Conservation (phyloP, 1,140 invertebrate species). For the Asbolus verrucosus region DNA sequence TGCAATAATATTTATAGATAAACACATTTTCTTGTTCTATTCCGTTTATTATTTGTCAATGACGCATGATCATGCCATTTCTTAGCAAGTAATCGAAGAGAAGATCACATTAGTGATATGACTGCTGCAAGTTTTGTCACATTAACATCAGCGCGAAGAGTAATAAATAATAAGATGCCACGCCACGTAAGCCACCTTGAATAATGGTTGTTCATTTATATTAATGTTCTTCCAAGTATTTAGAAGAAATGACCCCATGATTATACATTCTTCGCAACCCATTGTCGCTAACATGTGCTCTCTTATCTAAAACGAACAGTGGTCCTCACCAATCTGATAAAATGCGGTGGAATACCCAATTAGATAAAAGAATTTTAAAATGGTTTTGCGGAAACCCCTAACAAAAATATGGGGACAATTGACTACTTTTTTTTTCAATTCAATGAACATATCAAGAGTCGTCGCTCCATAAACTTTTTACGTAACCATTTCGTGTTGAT, state of each 20-base stretch:
- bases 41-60: background rate
- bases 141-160: too few species aligned
- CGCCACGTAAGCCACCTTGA: conserved; percentile 25
- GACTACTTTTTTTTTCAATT: conserved; percentile 5
- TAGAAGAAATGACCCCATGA: background rate
- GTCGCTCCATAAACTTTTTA: conserved; percentile 4
- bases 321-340: too few species aligned
- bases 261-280: background rate
- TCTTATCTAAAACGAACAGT: too few species aligned
- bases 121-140: too few species aligned
- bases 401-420: conserved; percentile 21
- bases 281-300: background rate
- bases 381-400: too few species aligned
- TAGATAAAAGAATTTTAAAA: too few species aligned
- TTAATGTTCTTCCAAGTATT: conserved; percentile 20
- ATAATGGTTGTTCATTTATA: conserved; percentile 28
- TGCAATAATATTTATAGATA: too few species aligned
- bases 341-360: too few species aligned
- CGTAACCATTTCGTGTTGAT: conserved; percentile 20
- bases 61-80: too few species aligned
- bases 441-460: background rate
- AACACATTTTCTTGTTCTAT: too few species aligned
- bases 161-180: conserved; percentile 31
- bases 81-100: too few species aligned
- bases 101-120: too few species aligned